Evolutionary conservation across 2,113 vertebrate genomes (phyloP), one percentile per base, ranked within the genome.

Genomic region (Etheostoma cragini): DNA sequence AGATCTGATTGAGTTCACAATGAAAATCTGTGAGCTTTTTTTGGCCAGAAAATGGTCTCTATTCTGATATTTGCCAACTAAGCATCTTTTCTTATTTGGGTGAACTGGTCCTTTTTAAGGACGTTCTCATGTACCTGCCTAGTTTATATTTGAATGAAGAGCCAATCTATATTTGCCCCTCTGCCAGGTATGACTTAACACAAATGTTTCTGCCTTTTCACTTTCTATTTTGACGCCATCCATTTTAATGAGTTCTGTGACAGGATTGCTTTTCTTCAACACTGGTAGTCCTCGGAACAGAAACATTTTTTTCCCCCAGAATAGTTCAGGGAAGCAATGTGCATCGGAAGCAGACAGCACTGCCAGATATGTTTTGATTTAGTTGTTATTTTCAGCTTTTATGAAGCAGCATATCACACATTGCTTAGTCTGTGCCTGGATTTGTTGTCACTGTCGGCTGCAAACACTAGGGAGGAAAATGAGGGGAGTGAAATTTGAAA

Each of bases 161-260:
- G 63, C 15, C 0, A 13, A 1, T 42, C 64, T 24, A 63, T 52
- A 57, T 26, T 62, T 63, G 46, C 22, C 8, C 58, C 57, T 61
- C 53, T 66, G 57, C 64, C 60, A 61, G 61, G 76, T 52, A 35
- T 19, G 15, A 57, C 80, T 47, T 73, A 58, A 81, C 22, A 38
- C 82, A 67, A 58, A 54, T 10, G 16, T 58, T 80, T 24, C 65
- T 66, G 38, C 24, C 63, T 50, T 33, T 69, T 49, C 47, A 45
- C 33, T 65, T 75, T 64, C 78, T 82, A 50, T 76, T 62, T 72
- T 0, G 49, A 82, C 47, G 49, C 71, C 69, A 14, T 71, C 8
- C n/a, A 21, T 71, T 82, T 80, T 68, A 75, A 79, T 76, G 38
- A 22, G 61, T 83, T 83, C 70, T 76, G 63, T 10, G 53, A 61